Percentiles rank a stretch among this genome's conserved stretches.
phyloP scores from a whole-genome alignment of 2,888 invertebrate species.

The Drosophila kanekoi region DNA sequence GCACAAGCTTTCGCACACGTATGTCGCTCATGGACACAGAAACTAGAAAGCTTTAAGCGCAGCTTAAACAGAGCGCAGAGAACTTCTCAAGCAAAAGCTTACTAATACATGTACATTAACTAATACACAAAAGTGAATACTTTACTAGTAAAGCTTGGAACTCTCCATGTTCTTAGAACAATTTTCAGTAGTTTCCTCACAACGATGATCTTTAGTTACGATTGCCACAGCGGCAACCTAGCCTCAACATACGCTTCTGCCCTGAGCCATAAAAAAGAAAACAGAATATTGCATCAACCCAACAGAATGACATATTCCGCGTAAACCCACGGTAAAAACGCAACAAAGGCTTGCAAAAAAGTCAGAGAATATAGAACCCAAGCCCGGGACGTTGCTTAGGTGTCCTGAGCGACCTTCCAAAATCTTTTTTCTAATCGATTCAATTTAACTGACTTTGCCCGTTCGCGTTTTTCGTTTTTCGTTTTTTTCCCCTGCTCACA shows the following conservation, averaged over 20 bases:
- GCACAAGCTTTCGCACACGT: too few relatives aligned
- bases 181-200: conserved; percentile 21
- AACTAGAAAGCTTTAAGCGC: background rate
- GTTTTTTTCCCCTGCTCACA: conserved; percentile 26
- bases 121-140: background rate
- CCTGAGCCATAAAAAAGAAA: conserved; percentile 37
- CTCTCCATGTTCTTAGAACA: conserved; percentile 25
- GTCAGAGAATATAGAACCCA: conserved; percentile 61
- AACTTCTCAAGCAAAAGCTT: too few relatives aligned
- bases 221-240: conserved; percentile 19
- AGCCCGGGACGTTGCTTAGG: background rate
- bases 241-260: conserved; percentile 19
- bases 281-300: conserved; percentile 26
- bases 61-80: too few relatives aligned
- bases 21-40: too few relatives aligned
- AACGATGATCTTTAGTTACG: conserved; percentile 2
- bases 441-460: conserved; percentile 71
- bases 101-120: conserved; percentile 1
- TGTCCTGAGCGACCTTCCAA: conserved; percentile 34
- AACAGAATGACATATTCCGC: conserved; percentile 36
- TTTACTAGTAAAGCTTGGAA: too few relatives aligned
- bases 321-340: conserved; percentile 27
- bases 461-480: conserved; percentile 38
- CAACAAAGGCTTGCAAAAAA: conserved; percentile 78
- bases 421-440: conserved; percentile 71